Evolutionary conservation across 2,797 vertebrate species (phyloP), one percentile per base, ranked within the genome.

Genomic region (Spinus olivaceus): DNA sequence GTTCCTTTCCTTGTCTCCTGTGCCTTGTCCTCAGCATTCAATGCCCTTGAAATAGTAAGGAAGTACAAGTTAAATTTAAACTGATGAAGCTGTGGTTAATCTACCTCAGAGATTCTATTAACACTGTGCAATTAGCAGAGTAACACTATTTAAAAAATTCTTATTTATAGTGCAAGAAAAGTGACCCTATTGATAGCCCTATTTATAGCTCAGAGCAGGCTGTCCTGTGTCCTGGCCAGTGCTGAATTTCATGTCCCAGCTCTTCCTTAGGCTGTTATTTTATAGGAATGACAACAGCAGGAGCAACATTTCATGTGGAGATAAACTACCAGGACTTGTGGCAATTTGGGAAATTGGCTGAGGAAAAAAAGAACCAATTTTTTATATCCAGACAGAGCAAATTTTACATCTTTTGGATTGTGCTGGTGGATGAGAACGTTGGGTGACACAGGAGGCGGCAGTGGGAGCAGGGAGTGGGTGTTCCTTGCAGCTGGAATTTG

Each of bases 81-180:
- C 79, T 49, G 78, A 44, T 66, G 65, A 70, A 74, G 63, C 65
- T 42, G 56, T 61, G 86, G 42, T 50, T 94, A 54, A 85, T 80
- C 82, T 73, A 37, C 53, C 47, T 70, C 77, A 74, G 60, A 79
- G 66, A 69, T 84, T 87, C 82, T 78, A 64, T 82, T 81, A 86
- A 84, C 37, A 64, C 49, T 59, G 76, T 90, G 86, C 64, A 92
- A 89, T 92, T 91, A 96, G 69, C 61, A 65, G 73, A 61, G 73
- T 37, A 69, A 51, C 21, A 32, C 79, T 86, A 79, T 83, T 92
- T 74, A 20, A 69, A 67, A 60, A 86, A 71, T 74, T 23, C 19
- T 72, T 97, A 94, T 96, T 96, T 95, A 86, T 92, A 93, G 80
- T 41, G 56, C 30, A 35, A 76, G 92, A 24, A 65, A 85, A 94